Conservation (phyloP, 2,113 vertebrate genomes). For the Lepisosteus oculatus region DNA sequence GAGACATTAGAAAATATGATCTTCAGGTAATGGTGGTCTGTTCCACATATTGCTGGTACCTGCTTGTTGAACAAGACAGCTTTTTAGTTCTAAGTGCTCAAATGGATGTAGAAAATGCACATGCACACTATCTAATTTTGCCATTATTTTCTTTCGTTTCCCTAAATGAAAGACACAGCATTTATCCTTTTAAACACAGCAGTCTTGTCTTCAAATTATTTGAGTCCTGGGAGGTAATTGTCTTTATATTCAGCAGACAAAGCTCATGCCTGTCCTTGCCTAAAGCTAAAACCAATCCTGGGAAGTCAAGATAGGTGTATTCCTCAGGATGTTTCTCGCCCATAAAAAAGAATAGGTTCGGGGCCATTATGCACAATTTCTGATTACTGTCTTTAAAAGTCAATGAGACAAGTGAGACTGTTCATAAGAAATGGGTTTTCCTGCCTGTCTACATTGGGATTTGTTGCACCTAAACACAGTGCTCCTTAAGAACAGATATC, state of each 20-base stretch:
- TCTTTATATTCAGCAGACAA: not conserved
- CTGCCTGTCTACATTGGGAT: too few relatives aligned
- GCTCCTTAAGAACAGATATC: too few relatives aligned
- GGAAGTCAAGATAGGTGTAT: not conserved
- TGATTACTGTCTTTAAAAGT: too few relatives aligned
- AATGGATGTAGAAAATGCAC: slow-evolving; percentile 57
- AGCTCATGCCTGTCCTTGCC: not conserved
- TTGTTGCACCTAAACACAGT: too few relatives aligned
- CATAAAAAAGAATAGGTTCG: too few relatives aligned
- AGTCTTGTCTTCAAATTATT: not conserved
- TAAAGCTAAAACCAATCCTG: not conserved
- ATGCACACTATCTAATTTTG: slow-evolving; percentile 23
- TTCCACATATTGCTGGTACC: slow-evolving; percentile 47
- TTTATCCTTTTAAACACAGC: slow-evolving; percentile 1
- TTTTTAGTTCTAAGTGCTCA: slow-evolving; percentile 62
- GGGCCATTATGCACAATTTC: too few relatives aligned
- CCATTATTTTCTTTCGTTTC: not conserved
- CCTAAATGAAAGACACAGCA: not conserved
- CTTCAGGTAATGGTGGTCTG: slow-evolving; percentile 45
- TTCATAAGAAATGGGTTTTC: too few relatives aligned
- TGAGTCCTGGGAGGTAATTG: not conserved
- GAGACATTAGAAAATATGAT: slow-evolving; percentile 49
- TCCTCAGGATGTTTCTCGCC: not conserved
- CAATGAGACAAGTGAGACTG: too few relatives aligned
- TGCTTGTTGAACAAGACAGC: slow-evolving; percentile 57